Percentiles rank a stretch among this genome's conserved stretches.
Conservation (phyloP, 2,888 invertebrate genomes). For the Drosophila colorata region DNA sequence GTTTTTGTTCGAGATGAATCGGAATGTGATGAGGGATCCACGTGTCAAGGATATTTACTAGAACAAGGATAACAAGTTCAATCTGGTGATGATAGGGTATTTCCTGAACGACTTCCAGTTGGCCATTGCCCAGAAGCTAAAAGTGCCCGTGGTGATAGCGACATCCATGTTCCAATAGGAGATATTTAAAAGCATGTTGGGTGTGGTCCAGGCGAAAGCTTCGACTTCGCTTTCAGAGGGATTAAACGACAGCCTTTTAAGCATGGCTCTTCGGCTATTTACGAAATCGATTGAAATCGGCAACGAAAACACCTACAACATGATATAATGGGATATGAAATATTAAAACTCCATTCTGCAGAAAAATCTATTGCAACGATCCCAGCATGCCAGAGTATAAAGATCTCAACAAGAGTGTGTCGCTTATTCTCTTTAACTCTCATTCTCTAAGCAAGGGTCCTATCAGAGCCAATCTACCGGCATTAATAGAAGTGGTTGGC, state of each 20-base stretch:
- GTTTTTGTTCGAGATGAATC: constrained; percentile 36
- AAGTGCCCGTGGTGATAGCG: constrained; percentile 68
- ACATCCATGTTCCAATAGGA: constrained; percentile 39
- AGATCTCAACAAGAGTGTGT: constrained; percentile 78
- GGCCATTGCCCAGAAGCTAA: constrained; percentile 76
- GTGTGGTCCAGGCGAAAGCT: constrained; percentile 31
- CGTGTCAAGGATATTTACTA: constrained; percentile 72
- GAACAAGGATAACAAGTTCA: constrained; percentile 72
- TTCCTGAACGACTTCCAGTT: constrained; percentile 77
- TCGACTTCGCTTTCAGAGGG: too few species aligned
- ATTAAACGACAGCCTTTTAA: too few species aligned
- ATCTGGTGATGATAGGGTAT: constrained; percentile 82
- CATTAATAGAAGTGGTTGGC: constrained; percentile 82
- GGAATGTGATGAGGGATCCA: constrained; percentile 51
- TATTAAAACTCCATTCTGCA: background rate
- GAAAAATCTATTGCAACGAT: constrained; percentile 56
- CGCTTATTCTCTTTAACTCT: constrained; percentile 76
- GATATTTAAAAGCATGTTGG: constrained; percentile 59
- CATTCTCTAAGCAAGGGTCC: constrained; percentile 75
- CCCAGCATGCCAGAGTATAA: constrained; percentile 64
- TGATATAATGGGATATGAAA: background rate
- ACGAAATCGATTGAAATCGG: constrained; percentile 34
- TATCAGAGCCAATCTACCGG: constrained; percentile 80
- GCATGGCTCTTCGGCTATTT: too few species aligned
- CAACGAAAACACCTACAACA: constrained; percentile 31